Evolutionary conservation across 2,797 vertebrate species (phyloP), one percentile per base, ranked within the genome.

Genomic region (Enteromius radiatus): DNA sequence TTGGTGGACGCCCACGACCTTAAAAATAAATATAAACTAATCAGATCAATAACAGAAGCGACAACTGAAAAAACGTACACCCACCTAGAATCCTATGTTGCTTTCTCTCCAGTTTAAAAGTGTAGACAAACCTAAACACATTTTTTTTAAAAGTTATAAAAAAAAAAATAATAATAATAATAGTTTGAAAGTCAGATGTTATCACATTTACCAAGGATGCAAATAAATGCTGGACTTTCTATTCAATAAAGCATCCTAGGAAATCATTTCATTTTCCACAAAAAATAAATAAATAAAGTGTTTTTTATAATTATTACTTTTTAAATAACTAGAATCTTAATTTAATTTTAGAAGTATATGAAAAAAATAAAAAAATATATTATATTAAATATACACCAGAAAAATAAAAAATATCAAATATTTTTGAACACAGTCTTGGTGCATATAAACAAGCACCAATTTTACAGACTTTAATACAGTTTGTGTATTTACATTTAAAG

Each of bases 1-100:
- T 99, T 80, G 98, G 98, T 36, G 98, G 98, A 80, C 98, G 98
- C 59, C 98, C 98, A 84, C 98, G 97, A 95, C 96, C 98, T 99
- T 91, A 19, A 88, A 2, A 65, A 15, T 71, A 63, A 85, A n/a
- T 12, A 47, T 17, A 26, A 17, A 71, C 1, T 15, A 77, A 43
- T 26, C 26, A 81, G 31, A 59, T 45, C 15, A 70, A 5, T 78
- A 41, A 52, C 5, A 54, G 15, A 0, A 21, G 33, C 10, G 49
- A n/a, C 54, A 4, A 47, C 21, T 10, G 38, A n/a, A 12, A 26
- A 38, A n/a, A n/a, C 41, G 0, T n/a, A 21, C 0, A 33, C 5
- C n/a, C 49, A 74, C 14, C n/a, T 4, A 59, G 33, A 73, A 31
- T 28, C 9, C 4, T 0, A 41, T 43, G 9, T 28, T 61, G 5